Percentiles rank a stretch among this genome's conserved stretches.
Conservation (phyloP, 2,888 invertebrate species). For the Vannuccia rotundouncinata region DNA sequence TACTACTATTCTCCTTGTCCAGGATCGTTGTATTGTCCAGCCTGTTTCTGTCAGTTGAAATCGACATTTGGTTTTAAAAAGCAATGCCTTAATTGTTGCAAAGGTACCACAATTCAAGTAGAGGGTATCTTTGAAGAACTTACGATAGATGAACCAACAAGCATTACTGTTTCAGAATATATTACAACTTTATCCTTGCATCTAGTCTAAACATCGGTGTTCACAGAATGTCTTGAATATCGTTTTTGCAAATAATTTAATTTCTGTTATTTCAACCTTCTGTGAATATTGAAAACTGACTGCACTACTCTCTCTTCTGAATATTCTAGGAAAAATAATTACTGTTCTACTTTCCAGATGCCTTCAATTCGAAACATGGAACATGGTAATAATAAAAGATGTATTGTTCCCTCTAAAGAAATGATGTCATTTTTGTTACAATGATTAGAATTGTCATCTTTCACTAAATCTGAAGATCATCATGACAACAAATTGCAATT, state of each 20-base stretch:
- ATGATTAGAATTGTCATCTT: not conserved
- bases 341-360: not conserved
- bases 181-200: not conserved
- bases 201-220: not conserved
- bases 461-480: not conserved
- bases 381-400: not conserved
- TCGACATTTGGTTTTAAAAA: not conserved
- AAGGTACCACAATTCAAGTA: not conserved
- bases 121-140: not conserved
- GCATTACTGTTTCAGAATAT: not conserved
- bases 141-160: not conserved
- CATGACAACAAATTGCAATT: not conserved
- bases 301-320: not conserved
- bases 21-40: slow-evolving; percentile 8
- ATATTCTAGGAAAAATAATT: not conserved
- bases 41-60: not conserved
- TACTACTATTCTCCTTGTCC: too few relatives aligned
- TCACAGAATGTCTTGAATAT: not conserved
- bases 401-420: not conserved
- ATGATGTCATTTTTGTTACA: not conserved
- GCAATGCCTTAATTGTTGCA: not conserved
- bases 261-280: not conserved
- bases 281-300: not conserved
- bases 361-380: not conserved
- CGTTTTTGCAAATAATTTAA: not conserved